These are phyloP conservation scores for Drosophila neotestacea DNA, from an alignment of 2,888 invertebrate species.

Conservation along the genomic window DNA sequence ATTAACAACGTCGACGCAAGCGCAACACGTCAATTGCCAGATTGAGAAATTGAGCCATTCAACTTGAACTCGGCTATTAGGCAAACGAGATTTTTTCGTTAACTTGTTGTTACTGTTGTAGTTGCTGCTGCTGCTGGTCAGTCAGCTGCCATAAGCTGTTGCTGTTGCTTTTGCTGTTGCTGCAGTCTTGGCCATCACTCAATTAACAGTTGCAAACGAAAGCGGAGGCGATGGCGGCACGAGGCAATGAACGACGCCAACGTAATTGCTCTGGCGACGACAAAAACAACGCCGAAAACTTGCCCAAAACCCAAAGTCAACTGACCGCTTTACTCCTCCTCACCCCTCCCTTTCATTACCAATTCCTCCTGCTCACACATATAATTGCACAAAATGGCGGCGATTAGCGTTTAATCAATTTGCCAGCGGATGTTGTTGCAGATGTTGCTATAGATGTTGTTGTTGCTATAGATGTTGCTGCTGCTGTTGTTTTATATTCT, in stretches of 20 bases:
- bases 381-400: constrained; percentile 72
- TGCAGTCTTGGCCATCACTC: constrained; percentile 57
- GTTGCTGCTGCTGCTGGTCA: constrained; percentile 12
- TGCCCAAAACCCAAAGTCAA: constrained; percentile 53
- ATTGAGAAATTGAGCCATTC: constrained; percentile 81
- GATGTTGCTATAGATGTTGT: constrained; percentile 8
- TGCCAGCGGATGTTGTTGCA: constrained; percentile 41
- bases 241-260: not conserved
- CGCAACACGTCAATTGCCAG: constrained; percentile 62
- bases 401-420: constrained; percentile 80
- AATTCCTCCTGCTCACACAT: constrained; percentile 20
- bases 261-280: constrained; percentile 5
- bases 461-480: constrained; percentile 7
- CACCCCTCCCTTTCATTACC: not conserved
- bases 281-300: constrained; percentile 41
- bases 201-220: constrained; percentile 69
- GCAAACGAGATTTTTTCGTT: constrained; percentile 78
- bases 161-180: constrained; percentile 30
- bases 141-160: constrained; percentile 31
- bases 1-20: constrained; percentile 63
- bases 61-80: constrained; percentile 84
- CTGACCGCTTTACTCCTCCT: constrained; percentile 30
- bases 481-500: constrained; percentile 57
- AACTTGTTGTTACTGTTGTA: constrained; percentile 12
- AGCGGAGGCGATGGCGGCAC: constrained; percentile 5